Percentiles rank a stretch among this genome's conserved stretches.
Conservation (phyloP, 2,888 invertebrate genomes). For the Hydrotaea cyrtoneurina region DNA sequence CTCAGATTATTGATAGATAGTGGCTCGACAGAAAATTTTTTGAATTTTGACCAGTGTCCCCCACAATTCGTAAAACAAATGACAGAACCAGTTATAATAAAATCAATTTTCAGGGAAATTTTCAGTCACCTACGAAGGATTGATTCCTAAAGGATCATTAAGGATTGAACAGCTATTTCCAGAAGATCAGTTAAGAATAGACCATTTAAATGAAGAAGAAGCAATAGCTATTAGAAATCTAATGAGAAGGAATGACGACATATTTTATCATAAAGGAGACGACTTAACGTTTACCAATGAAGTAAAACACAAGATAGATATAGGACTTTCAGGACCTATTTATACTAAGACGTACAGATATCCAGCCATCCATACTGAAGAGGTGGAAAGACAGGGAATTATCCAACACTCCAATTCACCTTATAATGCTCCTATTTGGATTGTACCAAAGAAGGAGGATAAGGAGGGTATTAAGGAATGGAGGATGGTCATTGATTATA, state of each 20-base stretch:
- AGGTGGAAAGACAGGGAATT: slow-evolving; percentile 63
- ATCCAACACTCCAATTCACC: slow-evolving; percentile 68
- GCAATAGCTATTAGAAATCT: neutral
- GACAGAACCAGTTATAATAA: slow-evolving; percentile 1
- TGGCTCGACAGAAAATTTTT: neutral
- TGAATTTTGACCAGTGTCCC: slow-evolving; percentile 8
- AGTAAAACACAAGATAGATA: slow-evolving; percentile 15
- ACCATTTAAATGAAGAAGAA: slow-evolving; percentile 15
- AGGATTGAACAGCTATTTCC: neutral
- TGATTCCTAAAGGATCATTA: neutral
- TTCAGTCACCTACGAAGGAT: neutral
- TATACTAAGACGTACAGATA: slow-evolving; percentile 55
- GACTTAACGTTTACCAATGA: slow-evolving; percentile 11
- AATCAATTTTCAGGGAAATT: neutral
- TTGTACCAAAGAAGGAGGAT: slow-evolving; percentile 17
- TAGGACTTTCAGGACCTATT: neutral
- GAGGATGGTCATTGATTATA: slow-evolving; percentile 3
- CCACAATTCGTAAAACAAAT: neutral
- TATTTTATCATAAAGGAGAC: slow-evolving; percentile 9
- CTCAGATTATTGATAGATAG: too few relatives aligned
- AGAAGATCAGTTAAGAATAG: neutral
- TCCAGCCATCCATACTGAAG: slow-evolving; percentile 47
- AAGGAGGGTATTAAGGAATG: slow-evolving; percentile 28
- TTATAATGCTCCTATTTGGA: slow-evolving; percentile 54
- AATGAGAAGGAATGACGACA: neutral